phyloP scores from a whole-genome alignment of 37 sponge, comb jelly and placozoan species.

The Beroe forskalii region DNA sequence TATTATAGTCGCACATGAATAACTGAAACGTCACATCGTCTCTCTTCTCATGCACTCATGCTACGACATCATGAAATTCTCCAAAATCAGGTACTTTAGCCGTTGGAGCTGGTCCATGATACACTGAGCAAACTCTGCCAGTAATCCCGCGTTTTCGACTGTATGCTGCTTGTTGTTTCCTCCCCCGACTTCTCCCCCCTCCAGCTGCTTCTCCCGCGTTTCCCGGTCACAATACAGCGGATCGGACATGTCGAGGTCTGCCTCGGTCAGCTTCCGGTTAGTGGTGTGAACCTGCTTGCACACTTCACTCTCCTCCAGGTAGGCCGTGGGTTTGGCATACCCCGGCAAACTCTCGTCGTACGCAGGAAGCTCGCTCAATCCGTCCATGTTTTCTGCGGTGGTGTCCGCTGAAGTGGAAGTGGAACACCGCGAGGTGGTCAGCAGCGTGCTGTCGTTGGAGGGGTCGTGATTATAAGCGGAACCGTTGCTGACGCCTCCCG shows the following conservation, averaged over 20 bases:
- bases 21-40: too few species aligned
- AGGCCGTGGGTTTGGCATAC: constrained; percentile 6
- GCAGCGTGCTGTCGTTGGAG: neutral
- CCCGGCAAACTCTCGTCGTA: constrained; percentile 1
- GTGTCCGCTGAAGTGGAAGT: too few species aligned
- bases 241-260: neutral
- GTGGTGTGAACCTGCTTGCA: neutral
- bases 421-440: neutral
- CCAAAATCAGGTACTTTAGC: constrained; percentile 2
- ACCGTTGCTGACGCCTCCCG: neutral
- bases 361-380: neutral
- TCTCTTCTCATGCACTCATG: too few species aligned
- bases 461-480: neutral
- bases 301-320: constrained; percentile 7
- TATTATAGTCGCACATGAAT: too few species aligned
- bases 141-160: neutral
- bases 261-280: constrained; percentile 2
- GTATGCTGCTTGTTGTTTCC: too few species aligned
- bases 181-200: neutral
- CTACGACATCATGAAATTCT: too few species aligned
- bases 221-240: constrained; percentile 39
- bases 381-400: neutral
- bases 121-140: neutral
- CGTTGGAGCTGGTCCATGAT: neutral
- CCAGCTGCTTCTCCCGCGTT: neutral